Conservation (phyloP, 2,797 vertebrate species). For the Hypotaenidia okinawae region DNA sequence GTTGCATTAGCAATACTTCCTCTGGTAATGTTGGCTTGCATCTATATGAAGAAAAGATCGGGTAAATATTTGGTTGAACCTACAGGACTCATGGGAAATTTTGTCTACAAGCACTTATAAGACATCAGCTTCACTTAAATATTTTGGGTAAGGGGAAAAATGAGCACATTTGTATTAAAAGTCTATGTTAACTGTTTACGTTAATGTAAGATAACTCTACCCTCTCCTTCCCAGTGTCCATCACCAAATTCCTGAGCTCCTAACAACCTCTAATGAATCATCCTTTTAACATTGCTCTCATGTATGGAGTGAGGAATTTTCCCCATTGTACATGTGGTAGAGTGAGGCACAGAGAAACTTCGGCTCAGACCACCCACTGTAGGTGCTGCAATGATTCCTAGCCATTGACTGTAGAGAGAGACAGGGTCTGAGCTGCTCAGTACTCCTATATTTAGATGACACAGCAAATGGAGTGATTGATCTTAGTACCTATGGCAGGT, state of each 20-base stretch:
- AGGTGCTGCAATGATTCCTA: not conserved
- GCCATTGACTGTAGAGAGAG: not conserved
- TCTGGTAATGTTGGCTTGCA: not conserved
- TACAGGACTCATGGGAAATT: slow-evolving; percentile 16
- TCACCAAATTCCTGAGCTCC: not conserved
- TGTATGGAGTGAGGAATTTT: not conserved
- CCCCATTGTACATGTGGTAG: not conserved
- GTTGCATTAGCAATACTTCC: slow-evolving; percentile 18
- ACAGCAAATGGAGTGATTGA: not conserved
- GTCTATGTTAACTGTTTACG: not conserved
- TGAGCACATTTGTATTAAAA: not conserved
- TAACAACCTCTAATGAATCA: not conserved
- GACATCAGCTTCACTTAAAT: not conserved
- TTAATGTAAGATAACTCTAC: not conserved
- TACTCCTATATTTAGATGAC: not conserved
- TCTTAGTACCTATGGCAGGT: not conserved
- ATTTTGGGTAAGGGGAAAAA: not conserved
- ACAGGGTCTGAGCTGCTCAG: not conserved
- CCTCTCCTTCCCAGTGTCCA: not conserved
- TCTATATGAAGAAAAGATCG: slow-evolving; percentile 2
- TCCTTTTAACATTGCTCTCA: not conserved
- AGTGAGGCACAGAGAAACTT: not conserved
- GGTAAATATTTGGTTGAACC: slow-evolving; percentile 30
- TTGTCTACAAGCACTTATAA: slow-evolving; percentile 24
- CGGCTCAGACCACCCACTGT: not conserved